phyloP scores from a whole-genome alignment of 2,888 invertebrate species.

The Erebia ligea region DNA sequence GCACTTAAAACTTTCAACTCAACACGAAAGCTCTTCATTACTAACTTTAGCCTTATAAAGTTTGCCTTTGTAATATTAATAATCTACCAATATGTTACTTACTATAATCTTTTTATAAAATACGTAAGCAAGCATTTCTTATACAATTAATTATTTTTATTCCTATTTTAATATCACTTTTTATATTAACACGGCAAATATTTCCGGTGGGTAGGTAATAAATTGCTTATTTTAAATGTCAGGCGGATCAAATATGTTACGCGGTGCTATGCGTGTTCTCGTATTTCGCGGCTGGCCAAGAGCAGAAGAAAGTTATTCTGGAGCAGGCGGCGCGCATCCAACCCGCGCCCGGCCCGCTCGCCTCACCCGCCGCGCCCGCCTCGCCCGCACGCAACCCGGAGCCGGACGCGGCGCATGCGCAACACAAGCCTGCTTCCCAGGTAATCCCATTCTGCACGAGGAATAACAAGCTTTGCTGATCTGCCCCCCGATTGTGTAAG shows the following conservation, averaged over 20 bases:
- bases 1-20: too few species aligned
- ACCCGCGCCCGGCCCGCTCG: constrained; percentile 39
- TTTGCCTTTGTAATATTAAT: background rate
- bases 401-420: constrained; percentile 20
- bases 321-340: constrained; percentile 77
- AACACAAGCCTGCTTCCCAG: constrained; percentile 47
- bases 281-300: constrained; percentile 96
- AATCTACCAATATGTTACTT: background rate
- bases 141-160: background rate
- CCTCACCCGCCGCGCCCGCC: constrained; percentile 28
- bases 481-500: too few species aligned
- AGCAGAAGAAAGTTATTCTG: constrained; percentile 84
- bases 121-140: background rate
- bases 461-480: too few species aligned
- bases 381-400: constrained; percentile 27
- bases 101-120: too few species aligned
- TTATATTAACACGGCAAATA: background rate
- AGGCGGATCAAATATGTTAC: constrained; percentile 99
- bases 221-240: constrained; percentile 38
- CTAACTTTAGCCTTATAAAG: too few species aligned
- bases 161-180: background rate
- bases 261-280: constrained; percentile 99
- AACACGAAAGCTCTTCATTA: too few species aligned
- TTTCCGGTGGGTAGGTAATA: background rate
- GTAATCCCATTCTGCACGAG: constrained; percentile 35